Percentiles rank a stretch among this genome's conserved stretches.
These are phyloP conservation scores for Diorhabda sublineata DNA, from an alignment of 1,140 invertebrate species.

Conservation along the genomic window DNA sequence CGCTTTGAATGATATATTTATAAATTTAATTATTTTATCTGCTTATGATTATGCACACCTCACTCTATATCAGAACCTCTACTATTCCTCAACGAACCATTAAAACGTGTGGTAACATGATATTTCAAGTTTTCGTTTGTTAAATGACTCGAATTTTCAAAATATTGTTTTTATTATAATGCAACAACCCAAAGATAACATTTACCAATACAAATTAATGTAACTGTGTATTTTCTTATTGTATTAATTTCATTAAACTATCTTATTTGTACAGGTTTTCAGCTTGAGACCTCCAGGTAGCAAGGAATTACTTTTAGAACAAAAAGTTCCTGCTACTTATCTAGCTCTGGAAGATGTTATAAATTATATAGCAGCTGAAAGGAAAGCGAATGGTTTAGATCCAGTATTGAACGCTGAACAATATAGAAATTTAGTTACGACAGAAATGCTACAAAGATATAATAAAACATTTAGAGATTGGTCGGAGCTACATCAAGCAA, in stretches of 20 bases:
- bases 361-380: slow-evolving; percentile 70
- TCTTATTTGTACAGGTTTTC: slow-evolving; percentile 51
- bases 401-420: slow-evolving; percentile 86
- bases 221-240: too few relatives aligned
- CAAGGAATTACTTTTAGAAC: slow-evolving; percentile 86
- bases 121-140: too few relatives aligned
- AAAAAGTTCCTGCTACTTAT: slow-evolving; percentile 94
- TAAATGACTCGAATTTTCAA: too few relatives aligned
- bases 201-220: too few relatives aligned
- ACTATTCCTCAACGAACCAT: too few relatives aligned
- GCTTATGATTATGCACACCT: too few relatives aligned
- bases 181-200: too few relatives aligned
- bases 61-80: too few relatives aligned
- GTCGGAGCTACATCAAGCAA: slow-evolving; percentile 90
- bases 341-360: slow-evolving; percentile 91
- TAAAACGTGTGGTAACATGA: too few relatives aligned
- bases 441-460: slow-evolving; percentile 62
- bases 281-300: slow-evolving; percentile 83
- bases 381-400: slow-evolving; percentile 63
- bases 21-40: too few relatives aligned
- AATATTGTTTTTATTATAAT: too few relatives aligned
- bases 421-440: slow-evolving; percentile 69
- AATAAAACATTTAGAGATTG: slow-evolving; percentile 77
- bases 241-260: background rate
- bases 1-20: too few relatives aligned